phyloP scores from a whole-genome alignment of 2,888 invertebrate species.

The Xanthia icteritia region DNA sequence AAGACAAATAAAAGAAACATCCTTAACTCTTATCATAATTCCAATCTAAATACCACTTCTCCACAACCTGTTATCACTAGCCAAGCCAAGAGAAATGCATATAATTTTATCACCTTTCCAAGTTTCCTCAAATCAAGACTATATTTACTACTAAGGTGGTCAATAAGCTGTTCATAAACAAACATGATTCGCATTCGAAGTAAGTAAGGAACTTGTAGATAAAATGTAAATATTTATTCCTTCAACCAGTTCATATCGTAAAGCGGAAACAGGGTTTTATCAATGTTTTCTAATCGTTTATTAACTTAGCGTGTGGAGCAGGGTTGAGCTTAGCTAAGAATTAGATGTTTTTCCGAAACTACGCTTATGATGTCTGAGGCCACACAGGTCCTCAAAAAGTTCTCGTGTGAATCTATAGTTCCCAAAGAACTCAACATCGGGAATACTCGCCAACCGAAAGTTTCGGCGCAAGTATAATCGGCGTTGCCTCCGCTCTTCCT shows the following conservation, averaged over 20 bases:
- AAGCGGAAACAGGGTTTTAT: conserved; percentile 59
- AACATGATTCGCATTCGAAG: conserved; percentile 51
- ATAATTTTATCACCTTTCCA: conserved; percentile 37
- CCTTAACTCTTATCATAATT: conserved; percentile 34
- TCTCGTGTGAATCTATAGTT: no score
- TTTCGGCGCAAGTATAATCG: no score
- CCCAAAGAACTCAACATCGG: no score
- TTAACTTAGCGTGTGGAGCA: conserved; percentile 45
- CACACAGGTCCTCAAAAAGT: no score
- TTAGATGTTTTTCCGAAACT: not conserved
- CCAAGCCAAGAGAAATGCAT: conserved; percentile 33
- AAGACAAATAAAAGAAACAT: conserved; percentile 21
- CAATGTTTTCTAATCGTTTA: conserved; percentile 62
- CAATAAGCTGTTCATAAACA: conserved; percentile 52
- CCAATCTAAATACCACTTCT: conserved; percentile 47
- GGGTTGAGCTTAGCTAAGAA: conserved; percentile 17
- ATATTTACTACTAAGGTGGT: conserved; percentile 36
- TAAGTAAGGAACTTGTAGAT: conserved; percentile 47
- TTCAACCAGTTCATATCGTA: conserved; percentile 52
- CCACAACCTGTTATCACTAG: conserved; percentile 41
- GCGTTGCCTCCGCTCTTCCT: no score
- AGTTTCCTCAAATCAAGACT: conserved; percentile 43
- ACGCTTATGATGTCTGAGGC: not conserved
- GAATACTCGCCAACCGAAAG: no score
- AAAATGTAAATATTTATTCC: conserved; percentile 60